phyloP scores from a whole-genome alignment of 2,888 invertebrate species.

The Dione juno region DNA sequence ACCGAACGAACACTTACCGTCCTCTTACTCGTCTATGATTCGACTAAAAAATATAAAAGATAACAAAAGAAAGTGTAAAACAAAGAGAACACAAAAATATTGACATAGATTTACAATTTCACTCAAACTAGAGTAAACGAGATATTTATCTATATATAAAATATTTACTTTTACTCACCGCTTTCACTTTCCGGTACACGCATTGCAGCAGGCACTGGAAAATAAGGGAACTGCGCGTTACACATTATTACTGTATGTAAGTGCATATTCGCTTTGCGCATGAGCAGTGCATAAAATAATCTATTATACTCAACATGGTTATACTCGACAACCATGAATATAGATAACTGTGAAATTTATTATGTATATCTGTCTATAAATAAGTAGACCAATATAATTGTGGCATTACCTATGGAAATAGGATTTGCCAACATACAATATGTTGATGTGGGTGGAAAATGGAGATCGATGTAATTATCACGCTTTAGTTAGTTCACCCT shows the following conservation, averaged over 20 bases:
- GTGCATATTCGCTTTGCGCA: conserved; percentile 7
- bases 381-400: neutral
- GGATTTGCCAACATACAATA: too few species aligned
- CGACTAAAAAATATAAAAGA: neutral
- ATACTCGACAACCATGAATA: neutral
- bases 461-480: too few species aligned
- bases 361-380: conserved; percentile 1
- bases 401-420: too few species aligned
- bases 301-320: conserved; percentile 4
- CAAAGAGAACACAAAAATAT: conserved; percentile 14
- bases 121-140: conserved; percentile 28
- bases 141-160: conserved; percentile 25
- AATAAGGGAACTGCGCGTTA: conserved; percentile 42
- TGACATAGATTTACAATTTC: conserved; percentile 26
- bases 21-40: neutral
- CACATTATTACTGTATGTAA: neutral
- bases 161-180: conserved; percentile 77
- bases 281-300: conserved; percentile 33
- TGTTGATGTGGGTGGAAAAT: too few species aligned
- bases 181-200: conserved; percentile 91
- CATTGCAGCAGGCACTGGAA: conserved; percentile 91
- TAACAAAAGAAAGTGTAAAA: conserved; percentile 5
- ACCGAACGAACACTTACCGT: neutral
- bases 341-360: conserved; percentile 6
- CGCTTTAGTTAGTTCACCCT: too few species aligned